Evolutionary conservation across 2,888 invertebrate species (phyloP).

Genomic region (Acronicta alni): DNA sequence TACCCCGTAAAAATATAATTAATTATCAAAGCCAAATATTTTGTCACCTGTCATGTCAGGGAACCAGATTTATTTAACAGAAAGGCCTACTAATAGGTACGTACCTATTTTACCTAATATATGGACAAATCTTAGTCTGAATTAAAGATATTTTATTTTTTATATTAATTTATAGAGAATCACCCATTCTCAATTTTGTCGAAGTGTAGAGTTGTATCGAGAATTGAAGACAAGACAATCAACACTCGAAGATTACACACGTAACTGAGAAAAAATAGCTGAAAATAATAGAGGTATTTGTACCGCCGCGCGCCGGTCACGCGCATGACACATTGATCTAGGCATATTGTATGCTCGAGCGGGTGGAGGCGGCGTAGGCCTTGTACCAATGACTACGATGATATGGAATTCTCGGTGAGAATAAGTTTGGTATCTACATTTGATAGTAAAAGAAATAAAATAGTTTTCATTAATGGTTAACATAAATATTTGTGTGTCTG

Average conservation of each 20-base stretch:
- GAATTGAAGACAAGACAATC: slow-evolving; percentile 68
- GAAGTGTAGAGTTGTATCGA: slow-evolving; percentile 34
- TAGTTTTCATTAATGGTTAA: no score
- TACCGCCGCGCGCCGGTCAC: slow-evolving; percentile 59
- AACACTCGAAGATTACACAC: slow-evolving; percentile 70
- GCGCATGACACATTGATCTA: slow-evolving; percentile 56
- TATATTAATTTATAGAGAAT: not conserved
- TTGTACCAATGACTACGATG: slow-evolving; percentile 41
- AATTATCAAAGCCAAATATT: no score
- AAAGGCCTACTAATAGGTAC: no score
- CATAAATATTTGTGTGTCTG: no score
- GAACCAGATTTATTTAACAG: no score
- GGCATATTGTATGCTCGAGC: slow-evolving; percentile 47
- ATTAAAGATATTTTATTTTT: no score
- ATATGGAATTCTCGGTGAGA: slow-evolving; percentile 42
- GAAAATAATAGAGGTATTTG: slow-evolving; percentile 55
- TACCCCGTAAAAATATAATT: no score
- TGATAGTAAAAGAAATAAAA: no score
- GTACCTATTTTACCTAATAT: no score
- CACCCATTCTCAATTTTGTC: slow-evolving; percentile 35
- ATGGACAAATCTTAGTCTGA: no score
- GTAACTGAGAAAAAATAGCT: slow-evolving; percentile 71
- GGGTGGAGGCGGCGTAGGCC: slow-evolving; percentile 24
- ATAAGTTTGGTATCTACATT: slow-evolving; percentile 42
- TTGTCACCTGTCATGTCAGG: no score